A percentile compares a stretch with the other conserved stretches of the same genome.
Conservation (phyloP, 2,113 vertebrate species). For the Cavia porcellus region DNA sequence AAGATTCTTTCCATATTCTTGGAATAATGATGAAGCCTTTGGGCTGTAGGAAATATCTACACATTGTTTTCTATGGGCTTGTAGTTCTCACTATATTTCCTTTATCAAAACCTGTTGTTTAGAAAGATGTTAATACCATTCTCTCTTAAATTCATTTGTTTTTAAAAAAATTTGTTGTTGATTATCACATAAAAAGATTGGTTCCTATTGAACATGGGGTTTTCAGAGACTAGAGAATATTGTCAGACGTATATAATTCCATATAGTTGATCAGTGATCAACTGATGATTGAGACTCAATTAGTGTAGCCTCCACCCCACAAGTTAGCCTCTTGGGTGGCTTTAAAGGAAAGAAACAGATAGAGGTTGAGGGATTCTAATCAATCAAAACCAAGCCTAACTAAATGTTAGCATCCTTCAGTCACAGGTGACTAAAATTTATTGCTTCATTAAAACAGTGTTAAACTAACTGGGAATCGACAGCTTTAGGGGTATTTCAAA, state of each 20-base stretch:
- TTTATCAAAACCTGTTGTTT: neutral
- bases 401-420: neutral
- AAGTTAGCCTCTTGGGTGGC: neutral
- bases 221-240: neutral
- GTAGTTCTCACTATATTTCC: neutral
- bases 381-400: slow-evolving; percentile 7
- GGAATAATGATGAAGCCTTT: neutral
- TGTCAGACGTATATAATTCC: neutral
- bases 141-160: slow-evolving; percentile 10
- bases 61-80: neutral
- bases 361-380: neutral
- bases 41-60: neutral
- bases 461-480: neutral
- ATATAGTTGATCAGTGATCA: neutral
- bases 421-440: neutral
- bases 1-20: slow-evolving; percentile 5
- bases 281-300: neutral
- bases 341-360: neutral
- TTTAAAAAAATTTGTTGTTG: neutral
- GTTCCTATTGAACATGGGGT: neutral
- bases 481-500: neutral
- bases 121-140: neutral
- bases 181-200: slow-evolving; percentile 1
- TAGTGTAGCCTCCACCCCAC: neutral
- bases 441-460: neutral